Evolutionary conservation across 2,888 invertebrate genomes (phyloP).

Genomic region (Malthinus seriepunctatus): DNA sequence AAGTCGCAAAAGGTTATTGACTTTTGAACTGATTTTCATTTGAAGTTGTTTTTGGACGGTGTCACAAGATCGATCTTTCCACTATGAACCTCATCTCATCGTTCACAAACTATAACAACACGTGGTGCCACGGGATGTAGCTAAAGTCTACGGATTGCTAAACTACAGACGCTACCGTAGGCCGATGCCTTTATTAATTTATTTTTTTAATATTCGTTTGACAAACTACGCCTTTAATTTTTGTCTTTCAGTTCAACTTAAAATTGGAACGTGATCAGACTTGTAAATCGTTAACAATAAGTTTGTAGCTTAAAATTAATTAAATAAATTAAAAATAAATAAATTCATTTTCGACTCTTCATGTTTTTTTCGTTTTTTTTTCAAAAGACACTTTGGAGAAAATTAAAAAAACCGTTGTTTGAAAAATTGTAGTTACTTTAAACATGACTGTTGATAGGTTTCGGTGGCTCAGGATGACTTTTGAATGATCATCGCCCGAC

Average conservation of each 20-base stretch:
- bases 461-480: constrained; percentile 53
- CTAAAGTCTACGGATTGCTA: constrained; percentile 30
- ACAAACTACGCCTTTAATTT: constrained; percentile 26
- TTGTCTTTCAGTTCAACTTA: constrained; percentile 35
- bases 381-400: constrained; percentile 24
- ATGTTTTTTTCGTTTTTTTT: constrained; percentile 2
- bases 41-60: constrained; percentile 32
- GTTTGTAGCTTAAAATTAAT: constrained; percentile 3
- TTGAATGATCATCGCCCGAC: constrained; percentile 46
- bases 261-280: constrained; percentile 37
- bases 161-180: constrained; percentile 32
- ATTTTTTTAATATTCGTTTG: constrained; percentile 26
- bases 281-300: constrained; percentile 25
- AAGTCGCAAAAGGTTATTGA: constrained; percentile 36
- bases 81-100: constrained; percentile 20
- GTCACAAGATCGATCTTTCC: constrained; percentile 31
- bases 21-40: constrained; percentile 37
- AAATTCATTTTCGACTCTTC: constrained; percentile 5
- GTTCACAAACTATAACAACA: constrained; percentile 21
- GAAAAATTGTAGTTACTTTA: constrained; percentile 33
- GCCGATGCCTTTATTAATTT: constrained; percentile 29
- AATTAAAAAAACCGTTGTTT: constrained; percentile 45
- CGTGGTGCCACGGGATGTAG: constrained; percentile 17
- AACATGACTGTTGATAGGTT: constrained; percentile 42
- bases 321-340: constrained; percentile 4